Base-by-base conservation (phyloP, 2,797 vertebrate species). In the Gorsachius magnificus region DNA sequence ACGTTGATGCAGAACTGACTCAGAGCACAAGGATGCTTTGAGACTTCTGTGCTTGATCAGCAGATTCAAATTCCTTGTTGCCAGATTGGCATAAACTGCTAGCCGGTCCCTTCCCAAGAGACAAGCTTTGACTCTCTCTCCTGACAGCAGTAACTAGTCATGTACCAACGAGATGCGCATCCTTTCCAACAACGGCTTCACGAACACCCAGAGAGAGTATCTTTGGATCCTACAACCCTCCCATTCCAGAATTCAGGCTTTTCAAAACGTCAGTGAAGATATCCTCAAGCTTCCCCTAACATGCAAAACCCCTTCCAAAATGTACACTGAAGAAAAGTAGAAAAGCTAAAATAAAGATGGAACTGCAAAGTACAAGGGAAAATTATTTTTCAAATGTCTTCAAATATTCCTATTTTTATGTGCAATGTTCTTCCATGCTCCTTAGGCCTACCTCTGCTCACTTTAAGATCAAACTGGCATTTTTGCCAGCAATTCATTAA, bases 31-130 rank as follows among this genome's bases (percentile, higher is more conserved):
- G 58, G 79, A 92, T 86, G 84, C 76, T 96, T 89, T 93, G 86
- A 95, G 90, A 78, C 71, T 94, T 94, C 78, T 56, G 24, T 89
- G 92, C 94, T 83, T 81, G n/a, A 95, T 92, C 96, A 94, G 95
- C 92, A 97, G 76, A 93, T 94, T 94, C 72, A 96, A 96, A 93
- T 92, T 65, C 89, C 79, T 76, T 48, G 58, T 46, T 94, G 84
- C 82, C 92, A 93, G 79, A 76, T 17, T 80, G 92, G 94, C 93
- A 92, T 72, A 91, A 94, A 91, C 66, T 90, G 93, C 87, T 91
- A 83, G 83, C 84, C 72, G 0, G 93, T 91, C 84, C 80, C 31
- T 86, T 97, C 89, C 87, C 85, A 83, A 85, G 84, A 79, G 66
- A 86, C 76, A 94, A 90, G 57, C 87, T 92, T 81, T 76, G 84